phyloP scores from a whole-genome alignment of 2,797 vertebrate genomes.

The Hylomyscus alleni region DNA sequence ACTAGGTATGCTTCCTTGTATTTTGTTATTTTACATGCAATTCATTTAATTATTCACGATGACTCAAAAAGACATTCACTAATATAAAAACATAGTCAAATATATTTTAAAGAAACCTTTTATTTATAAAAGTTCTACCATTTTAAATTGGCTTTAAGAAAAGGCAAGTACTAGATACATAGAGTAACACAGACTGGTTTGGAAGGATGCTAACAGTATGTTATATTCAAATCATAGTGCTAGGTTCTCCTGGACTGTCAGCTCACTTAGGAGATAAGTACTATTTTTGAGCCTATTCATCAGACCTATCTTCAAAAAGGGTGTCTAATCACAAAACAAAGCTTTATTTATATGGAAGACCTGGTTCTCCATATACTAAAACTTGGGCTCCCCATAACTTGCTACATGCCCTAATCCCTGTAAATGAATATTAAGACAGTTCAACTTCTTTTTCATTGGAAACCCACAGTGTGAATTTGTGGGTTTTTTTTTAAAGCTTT shows the following conservation, averaged over 20 bases:
- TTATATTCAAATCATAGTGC: background rate
- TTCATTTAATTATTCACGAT: background rate
- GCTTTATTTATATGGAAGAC: background rate
- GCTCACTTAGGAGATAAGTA: background rate
- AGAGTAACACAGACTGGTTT: background rate
- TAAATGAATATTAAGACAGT: conserved; percentile 1
- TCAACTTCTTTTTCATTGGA: conserved; percentile 35
- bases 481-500: background rate
- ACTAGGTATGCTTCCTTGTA: conserved; percentile 28
- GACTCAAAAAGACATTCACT: background rate
- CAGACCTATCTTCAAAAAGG: background rate
- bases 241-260: background rate
- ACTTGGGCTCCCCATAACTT: background rate
- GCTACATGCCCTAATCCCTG: background rate
- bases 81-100: conserved; percentile 2
- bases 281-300: conserved; percentile 45
- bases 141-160: background rate
- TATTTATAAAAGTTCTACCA: background rate
- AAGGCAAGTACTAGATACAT: background rate
- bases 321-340: background rate
- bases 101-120: background rate
- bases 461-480: background rate
- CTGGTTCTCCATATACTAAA: conserved; percentile 13
- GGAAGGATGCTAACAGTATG: background rate
- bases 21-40: conserved; percentile 28